A percentile compares a stretch with the other conserved stretches of the same genome.
Evolutionary conservation across 2,888 invertebrate genomes (phyloP).

Genomic region (Dasysyrphus albostriatus): DNA sequence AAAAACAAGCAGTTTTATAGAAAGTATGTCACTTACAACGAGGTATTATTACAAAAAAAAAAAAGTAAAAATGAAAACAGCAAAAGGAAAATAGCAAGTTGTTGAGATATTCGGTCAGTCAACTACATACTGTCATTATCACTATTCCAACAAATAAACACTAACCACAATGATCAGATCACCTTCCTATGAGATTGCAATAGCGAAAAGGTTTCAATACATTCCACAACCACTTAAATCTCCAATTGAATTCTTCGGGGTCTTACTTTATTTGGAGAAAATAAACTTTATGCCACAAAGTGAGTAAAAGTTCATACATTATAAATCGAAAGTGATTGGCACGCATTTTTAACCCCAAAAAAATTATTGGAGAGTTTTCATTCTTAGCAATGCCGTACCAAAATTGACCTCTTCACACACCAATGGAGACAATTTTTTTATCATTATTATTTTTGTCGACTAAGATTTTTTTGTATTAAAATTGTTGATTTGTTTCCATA

Average conservation of each 20-base stretch:
- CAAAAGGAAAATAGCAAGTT: constrained; percentile 41
- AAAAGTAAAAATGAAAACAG: background rate
- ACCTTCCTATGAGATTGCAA: constrained; percentile 22
- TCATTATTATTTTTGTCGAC: constrained; percentile 34
- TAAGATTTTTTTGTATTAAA: constrained; percentile 51
- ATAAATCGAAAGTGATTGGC: constrained; percentile 32
- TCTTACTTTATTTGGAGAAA: background rate
- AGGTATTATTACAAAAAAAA: background rate
- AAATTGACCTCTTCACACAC: constrained; percentile 46
- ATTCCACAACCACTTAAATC: constrained; percentile 16
- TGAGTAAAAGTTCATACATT: constrained; percentile 6
- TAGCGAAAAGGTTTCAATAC: constrained; percentile 11
- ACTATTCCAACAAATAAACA: constrained; percentile 25
- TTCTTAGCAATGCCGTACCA: background rate
- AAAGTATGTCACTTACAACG: constrained; percentile 68
- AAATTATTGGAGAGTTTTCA: constrained; percentile 6
- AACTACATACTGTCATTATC: constrained; percentile 49
- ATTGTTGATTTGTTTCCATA: constrained; percentile 26
- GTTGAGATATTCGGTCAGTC: constrained; percentile 47
- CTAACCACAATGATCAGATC: constrained; percentile 36
- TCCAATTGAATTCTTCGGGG: background rate
- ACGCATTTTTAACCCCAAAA: constrained; percentile 17
- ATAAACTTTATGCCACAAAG: background rate
- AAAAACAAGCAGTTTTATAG: constrained; percentile 72
- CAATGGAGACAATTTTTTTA: constrained; percentile 46